Evolutionary conservation across 64 coral and sea anemone species (phyloP), one percentile per base, ranked within the genome.

Genomic region (Platygyra sinensis): DNA sequence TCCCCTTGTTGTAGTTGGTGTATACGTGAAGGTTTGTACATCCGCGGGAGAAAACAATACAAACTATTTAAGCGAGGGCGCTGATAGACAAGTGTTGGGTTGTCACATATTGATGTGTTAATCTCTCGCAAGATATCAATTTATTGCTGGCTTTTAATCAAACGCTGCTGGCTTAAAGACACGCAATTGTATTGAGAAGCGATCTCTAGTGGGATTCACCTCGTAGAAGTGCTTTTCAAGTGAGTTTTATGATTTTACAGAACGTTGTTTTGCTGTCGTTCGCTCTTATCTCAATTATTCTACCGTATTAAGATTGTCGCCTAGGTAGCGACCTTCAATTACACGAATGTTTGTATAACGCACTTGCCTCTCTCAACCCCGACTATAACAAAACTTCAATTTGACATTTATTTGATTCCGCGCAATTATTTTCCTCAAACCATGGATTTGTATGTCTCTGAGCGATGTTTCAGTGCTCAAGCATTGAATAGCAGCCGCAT

Each of bases 331-430:
- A 5, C 32, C 18, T 76, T 76, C 74, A 76, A 46, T 76, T 76
- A 76, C 74, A 77, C 24, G 74, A 49, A 24, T 85, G 81, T 85
- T 85, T 85, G 63, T 72, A 72, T 85, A 85, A 72, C 62, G 33
- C 63, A 8, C 38, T 5, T 11, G 67, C 22, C 67, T 85, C 81
- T 71, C 33, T 85, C 63, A 85, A 72, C 33, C 20, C 30, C 39
- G 36, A 16, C 62, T 71, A 1, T 5, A 65, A 64, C 31, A 85
- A 39, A 85, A 64, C 15, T 72, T 15, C 11, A 24, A 49, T 17
- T 22, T 85, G 22, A 15, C 49, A 72, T 9, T 60, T 28, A 10
- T 15, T 19, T 27, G 62, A 72, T 32, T 85, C 64, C 46, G 18
- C 36, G 33, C 18, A 51, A 36, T 42, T 17, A 2, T 85, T 39